A percentile compares a stretch with the other conserved stretches of the same genome.
phyloP scores from a whole-genome alignment of 2,888 invertebrate species.

The Mimas tiliae region DNA sequence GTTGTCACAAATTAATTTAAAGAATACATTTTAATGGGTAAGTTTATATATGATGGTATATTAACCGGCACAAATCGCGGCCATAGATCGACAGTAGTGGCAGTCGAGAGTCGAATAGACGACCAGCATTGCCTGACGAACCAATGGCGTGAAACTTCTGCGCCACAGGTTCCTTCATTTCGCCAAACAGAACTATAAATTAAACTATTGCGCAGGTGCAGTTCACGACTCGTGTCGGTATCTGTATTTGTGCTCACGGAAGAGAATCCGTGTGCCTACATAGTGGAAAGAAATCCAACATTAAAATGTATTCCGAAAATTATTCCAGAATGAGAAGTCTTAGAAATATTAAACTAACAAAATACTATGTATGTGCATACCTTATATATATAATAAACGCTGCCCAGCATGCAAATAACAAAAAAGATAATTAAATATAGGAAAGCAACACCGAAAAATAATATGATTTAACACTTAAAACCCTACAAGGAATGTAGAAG shows the following conservation, averaged over 20 bases:
- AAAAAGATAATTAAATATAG: constrained; percentile 43
- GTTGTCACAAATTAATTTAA: constrained; percentile 31
- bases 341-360: neutral
- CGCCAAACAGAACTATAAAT: too few species aligned
- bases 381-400: constrained; percentile 41
- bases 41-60: neutral
- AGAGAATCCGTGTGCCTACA: neutral
- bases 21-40: constrained; percentile 52
- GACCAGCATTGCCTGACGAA: too few species aligned
- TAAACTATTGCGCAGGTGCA: too few species aligned
- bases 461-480: constrained; percentile 56
- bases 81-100: too few species aligned
- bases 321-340: constrained; percentile 38
- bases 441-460: constrained; percentile 54
- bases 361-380: constrained; percentile 8
- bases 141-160: too few species aligned
- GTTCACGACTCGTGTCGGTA: neutral
- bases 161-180: too few species aligned
- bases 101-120: too few species aligned
- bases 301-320: constrained; percentile 57
- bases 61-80: too few species aligned
- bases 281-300: constrained; percentile 25
- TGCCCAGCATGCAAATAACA: constrained; percentile 68
- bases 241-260: neutral
- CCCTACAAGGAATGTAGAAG: constrained; percentile 55